Evolutionary conservation across 2,797 vertebrate genomes (phyloP), one percentile per base, ranked within the genome.

Genomic region (Propithecus perrieri): DNA sequence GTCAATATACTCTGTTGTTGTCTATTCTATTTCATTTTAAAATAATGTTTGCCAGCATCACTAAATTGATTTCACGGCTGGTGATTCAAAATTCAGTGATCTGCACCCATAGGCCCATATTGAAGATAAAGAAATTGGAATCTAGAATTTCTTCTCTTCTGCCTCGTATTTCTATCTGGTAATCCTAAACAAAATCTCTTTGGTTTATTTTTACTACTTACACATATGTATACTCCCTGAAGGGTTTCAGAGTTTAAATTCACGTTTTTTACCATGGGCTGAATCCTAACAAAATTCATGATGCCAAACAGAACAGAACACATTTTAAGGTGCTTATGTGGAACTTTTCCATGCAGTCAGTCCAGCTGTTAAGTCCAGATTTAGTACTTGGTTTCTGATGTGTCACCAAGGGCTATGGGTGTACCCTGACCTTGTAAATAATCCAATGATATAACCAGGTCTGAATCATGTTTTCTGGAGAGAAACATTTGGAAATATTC

Each of bases 381-480:
- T 91, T 79, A 71, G 33, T 71, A 59, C 57, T 20, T 50, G 22
- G 26, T 81, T 33, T 65, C 50, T 87, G 67, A 71, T 26, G 3
- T 20, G 22, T 85, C 53, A 63, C 38, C 4, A 15, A 93, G n/a
- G 20, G 38, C 43, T 41, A 18, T 65, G 59, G 55, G 59, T 65
- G 43, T 85, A 35, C 43, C 43, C 33, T 84, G 18, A 85, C 43
- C 50, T 95, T 43, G 33, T 78, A 38, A 89, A 53, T 17, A 50
- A 61, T 30, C 38, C 35, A 92, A 2, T 86, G 79, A 65, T 33
- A 55, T 53, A 81, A 81, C 46, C 46, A 74, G 50, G 14, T 48
- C 65, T 81, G 80, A 94, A 74, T 94, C 76, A 87, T 13, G 12
- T 84, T 79, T 89, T 76, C 74, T 95, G 71, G n/a, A 96, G 59